phyloP scores from a whole-genome alignment of 1,140 invertebrate species.

The Metaphire vulgaris region DNA sequence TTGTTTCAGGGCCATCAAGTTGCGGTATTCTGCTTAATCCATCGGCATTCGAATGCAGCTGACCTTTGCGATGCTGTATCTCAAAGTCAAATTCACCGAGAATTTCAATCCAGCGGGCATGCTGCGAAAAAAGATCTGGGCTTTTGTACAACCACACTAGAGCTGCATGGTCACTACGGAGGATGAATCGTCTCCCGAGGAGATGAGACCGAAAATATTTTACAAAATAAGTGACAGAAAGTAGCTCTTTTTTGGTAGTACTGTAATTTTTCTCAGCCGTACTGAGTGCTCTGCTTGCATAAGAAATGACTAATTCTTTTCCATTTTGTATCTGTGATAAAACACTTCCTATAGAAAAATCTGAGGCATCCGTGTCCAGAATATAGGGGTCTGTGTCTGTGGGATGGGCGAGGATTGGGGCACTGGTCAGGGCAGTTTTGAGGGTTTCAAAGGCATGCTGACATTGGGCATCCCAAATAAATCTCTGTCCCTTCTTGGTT shows the following conservation, averaged over 20 bases:
- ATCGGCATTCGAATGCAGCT: constrained; percentile 17
- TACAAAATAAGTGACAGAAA: constrained; percentile 25
- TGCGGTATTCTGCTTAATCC: constrained; percentile 15
- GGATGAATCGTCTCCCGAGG: constrained; percentile 10
- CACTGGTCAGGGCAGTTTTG: constrained; percentile 18
- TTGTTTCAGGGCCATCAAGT: no score
- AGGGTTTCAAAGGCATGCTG: constrained; percentile 19
- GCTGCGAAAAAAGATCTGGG: not conserved
- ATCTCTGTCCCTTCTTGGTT: constrained; percentile 13
- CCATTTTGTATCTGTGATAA: constrained; percentile 25
- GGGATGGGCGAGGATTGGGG: constrained; percentile 23
- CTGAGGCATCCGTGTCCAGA: constrained; percentile 22
- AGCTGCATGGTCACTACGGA: constrained; percentile 22
- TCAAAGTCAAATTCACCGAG: constrained; percentile 25
- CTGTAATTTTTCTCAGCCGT: constrained; percentile 53
- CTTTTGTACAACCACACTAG: constrained; percentile 3
- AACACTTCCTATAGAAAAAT: constrained; percentile 16
- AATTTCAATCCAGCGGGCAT: constrained; percentile 18
- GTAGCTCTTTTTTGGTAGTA: constrained; percentile 33
- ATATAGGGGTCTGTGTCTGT: constrained; percentile 16
- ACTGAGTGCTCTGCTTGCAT: constrained; percentile 36
- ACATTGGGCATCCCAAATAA: constrained; percentile 13
- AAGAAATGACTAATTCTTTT: constrained; percentile 22
- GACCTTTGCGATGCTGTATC: constrained; percentile 21
- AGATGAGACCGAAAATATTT: constrained; percentile 15